Evolutionary conservation across 2,113 vertebrate species (phyloP), one percentile per base, ranked within the genome.

Genomic region (Gallinago jamesoni): DNA sequence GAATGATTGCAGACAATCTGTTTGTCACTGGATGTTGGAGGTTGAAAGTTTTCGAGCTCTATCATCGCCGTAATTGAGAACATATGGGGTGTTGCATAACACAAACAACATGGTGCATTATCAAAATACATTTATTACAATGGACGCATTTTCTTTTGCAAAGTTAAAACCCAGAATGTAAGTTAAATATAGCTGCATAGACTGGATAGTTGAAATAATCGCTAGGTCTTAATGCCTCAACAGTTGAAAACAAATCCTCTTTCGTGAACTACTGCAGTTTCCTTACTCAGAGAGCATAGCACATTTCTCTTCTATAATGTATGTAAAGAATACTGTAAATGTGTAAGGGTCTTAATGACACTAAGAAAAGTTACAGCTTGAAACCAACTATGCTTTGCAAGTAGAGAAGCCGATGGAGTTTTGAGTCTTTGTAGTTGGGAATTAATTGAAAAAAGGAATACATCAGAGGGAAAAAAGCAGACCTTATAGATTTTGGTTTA

Each of bases 241-340:
- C 79, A 85, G 83, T 79, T 84, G 74, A 88, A 95, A 94, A 96
- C 80, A 68, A 96, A 97, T 97, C 95, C 93, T 96, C 89, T 95
- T 91, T 91, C 33, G 0, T 84, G 77, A 87, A 33, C 69, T 73
- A 35, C 72, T 86, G 85, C 60, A 43, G 80, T 89, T 93, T 91
- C 84, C 89, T 94, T 70, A 22, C 78, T 91, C 68, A 90, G 93
- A 91, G 69, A 92, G 56, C 31, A 41, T 28, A 79, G 75, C 21
- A 60, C 67, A 20, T 69, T 93, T 81, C 72, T 94, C 81, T 95
- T 57, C 94, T 87, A 55, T 90, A 96, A 92, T 82, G 84, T 93
- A 83, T 84, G 93, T 90, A 93, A 84, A 94, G 94, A 95, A 93
- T 47, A 90, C 77, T 76, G 48, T 78, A 84, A 52, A 35, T 92